These are phyloP conservation scores for Atta cephalotes DNA, from an alignment of 1,140 invertebrate species.

Conservation along the genomic window DNA sequence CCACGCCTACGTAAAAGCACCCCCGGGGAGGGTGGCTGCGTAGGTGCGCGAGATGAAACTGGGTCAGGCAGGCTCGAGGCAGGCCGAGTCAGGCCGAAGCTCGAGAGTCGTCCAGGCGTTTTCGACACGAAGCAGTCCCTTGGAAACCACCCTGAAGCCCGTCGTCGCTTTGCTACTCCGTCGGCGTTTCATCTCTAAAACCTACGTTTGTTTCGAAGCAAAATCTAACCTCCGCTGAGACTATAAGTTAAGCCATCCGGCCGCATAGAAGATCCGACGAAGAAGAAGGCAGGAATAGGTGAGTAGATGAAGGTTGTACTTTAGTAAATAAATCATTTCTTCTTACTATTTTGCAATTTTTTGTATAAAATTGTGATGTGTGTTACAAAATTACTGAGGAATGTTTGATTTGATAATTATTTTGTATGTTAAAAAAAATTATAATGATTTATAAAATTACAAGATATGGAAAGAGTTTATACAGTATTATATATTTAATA, in stretches of 20 bases:
- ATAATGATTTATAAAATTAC: neutral
- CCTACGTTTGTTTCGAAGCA: conserved; percentile 32
- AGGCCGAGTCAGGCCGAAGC: conserved; percentile 79
- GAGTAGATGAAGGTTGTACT: conserved; percentile 41
- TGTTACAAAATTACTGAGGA: neutral
- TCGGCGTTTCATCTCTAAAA: conserved; percentile 69
- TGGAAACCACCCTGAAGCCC: conserved; percentile 84
- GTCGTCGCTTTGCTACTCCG: conserved; percentile 79
- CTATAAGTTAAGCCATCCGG: neutral
- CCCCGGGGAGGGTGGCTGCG: conserved; percentile 73
- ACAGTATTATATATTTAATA: neutral
- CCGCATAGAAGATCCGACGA: neutral
- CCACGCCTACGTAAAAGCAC: conserved; percentile 78
- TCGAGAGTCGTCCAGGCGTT: conserved; percentile 80
- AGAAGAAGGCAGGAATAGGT: conserved; percentile 49
- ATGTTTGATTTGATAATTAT: conserved; percentile 31
- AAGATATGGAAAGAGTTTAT: neutral
- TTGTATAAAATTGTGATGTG: neutral
- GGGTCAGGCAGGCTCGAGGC: conserved; percentile 82
- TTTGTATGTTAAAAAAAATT: neutral
- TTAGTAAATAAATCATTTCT: neutral
- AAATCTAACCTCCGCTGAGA: conserved; percentile 24
- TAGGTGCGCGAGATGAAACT: conserved; percentile 78
- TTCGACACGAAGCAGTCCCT: conserved; percentile 82
- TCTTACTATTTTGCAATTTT: neutral